Base-by-base conservation (phyloP, 1,140 invertebrate species). In the Belonocnema kinseyi region DNA sequence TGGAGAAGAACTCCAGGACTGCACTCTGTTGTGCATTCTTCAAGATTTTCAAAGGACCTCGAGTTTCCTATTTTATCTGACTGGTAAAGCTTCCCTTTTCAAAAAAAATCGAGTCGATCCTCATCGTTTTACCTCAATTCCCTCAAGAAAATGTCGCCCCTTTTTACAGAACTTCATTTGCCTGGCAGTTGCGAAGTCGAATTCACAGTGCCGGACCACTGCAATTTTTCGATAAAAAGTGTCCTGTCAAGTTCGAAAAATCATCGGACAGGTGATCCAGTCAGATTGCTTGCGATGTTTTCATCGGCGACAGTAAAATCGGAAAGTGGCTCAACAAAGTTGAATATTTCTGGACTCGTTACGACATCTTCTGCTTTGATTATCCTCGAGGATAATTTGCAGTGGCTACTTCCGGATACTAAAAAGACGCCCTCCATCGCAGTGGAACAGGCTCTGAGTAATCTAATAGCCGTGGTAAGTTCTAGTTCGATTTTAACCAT, bases 381-480 rank as follows among this genome's bases (percentile, higher is more conserved):
- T 54, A 80, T 91, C 79, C 83, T 87, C 11, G 83, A 84, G 75
- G 88, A 89, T 13, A 90, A 92, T 70, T 86, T 92, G 50, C 83
- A 89, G 6, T 93, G 93, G 92, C 81, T 88, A 12, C 50, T 86
- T 70, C 83, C 82, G 56, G 85, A 75, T 70, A 90, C 76, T 33
- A 87, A 78, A 78, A 84, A 83, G 77, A 86, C 50, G 73, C 88
- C 90, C 8, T 50, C 73, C 3, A 80, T 88, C 56, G 77, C 85
- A 56, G 83, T 73, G 19, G 88, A 91, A 40, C 92, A 93, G 81
- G 83, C 87, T 12, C 91, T 93, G 86, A 92, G 88, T 77, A 93
- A 93, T 85, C 87, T 93, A 53, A 91, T 93, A 3, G 92, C 92
- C 79, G 89, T 93, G 77, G 92, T 93, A 76, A 89, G 88, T 26